Conservation (phyloP, 2,113 vertebrate genomes). For the Salvator merianae region DNA sequence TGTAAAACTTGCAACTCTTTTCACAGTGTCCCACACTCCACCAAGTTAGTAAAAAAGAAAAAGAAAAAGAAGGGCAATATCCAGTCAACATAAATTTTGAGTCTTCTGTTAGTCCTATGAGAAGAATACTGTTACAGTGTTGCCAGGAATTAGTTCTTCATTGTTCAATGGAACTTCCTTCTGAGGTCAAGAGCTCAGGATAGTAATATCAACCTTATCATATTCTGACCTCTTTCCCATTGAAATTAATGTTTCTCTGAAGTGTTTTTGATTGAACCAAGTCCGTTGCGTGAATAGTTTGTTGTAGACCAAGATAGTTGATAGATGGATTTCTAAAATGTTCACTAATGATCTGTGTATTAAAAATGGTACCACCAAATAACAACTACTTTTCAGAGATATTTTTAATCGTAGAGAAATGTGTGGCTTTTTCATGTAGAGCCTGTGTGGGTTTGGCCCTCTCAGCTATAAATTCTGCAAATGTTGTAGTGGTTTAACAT, state of each 20-base stretch:
- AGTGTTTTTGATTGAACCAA: background rate
- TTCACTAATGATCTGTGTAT: background rate
- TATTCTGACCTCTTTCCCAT: background rate
- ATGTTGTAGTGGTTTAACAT: background rate
- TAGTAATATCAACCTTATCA: background rate
- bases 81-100: background rate
- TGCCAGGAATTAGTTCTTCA: background rate
- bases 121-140: background rate
- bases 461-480: background rate
- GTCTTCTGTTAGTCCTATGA: background rate
- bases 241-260: background rate
- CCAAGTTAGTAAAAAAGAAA: too few relatives aligned
- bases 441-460: background rate
- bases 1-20: background rate
- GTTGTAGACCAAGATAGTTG: background rate
- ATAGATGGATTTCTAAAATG: background rate
- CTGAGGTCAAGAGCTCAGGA: background rate
- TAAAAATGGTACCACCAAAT: background rate
- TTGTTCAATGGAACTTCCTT: background rate
- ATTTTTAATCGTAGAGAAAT: conserved; percentile 4
- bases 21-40: too few relatives aligned
- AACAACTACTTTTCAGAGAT: background rate
- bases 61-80: background rate
- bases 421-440: background rate
- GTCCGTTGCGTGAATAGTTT: background rate